phyloP scores from a whole-genome alignment of 2,797 vertebrate genomes.

The Melanotaenia trifasciata region DNA sequence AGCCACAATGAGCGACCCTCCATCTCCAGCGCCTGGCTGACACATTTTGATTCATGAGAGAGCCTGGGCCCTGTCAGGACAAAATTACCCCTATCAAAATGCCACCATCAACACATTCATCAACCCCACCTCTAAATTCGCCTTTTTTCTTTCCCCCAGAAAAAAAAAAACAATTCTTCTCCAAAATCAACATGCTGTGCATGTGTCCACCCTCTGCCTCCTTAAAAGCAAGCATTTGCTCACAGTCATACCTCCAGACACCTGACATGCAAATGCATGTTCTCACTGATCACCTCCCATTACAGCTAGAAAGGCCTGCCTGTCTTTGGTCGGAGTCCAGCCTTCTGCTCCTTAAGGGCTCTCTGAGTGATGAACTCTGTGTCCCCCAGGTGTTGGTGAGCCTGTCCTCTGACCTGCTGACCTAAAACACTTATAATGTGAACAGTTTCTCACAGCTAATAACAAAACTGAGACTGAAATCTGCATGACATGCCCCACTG shows the following conservation, averaged over 20 bases:
- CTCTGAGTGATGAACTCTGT: conserved; percentile 67
- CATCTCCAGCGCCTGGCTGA: conserved; percentile 88
- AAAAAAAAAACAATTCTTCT: conserved; percentile 38
- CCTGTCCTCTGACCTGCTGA: conserved; percentile 70
- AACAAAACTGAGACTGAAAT: conserved; percentile 55
- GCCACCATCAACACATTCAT: conserved; percentile 88
- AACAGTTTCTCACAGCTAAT: conserved; percentile 67
- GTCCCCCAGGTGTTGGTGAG: conserved; percentile 72
- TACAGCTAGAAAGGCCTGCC: conserved; percentile 34
- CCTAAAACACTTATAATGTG: conserved; percentile 64
- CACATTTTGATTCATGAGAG: conserved; percentile 93
- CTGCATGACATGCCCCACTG: conserved; percentile 15
- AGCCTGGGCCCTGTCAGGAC: conserved; percentile 88
- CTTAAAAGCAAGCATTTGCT: conserved; percentile 20
- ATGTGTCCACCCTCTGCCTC: conserved; percentile 17
- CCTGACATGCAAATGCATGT: conserved; percentile 30
- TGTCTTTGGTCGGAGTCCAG: conserved; percentile 42
- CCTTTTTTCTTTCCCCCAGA: conserved; percentile 42
- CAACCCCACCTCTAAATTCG: conserved; percentile 74
- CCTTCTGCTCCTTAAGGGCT: conserved; percentile 63
- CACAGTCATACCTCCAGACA: conserved; percentile 30
- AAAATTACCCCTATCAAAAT: conserved; percentile 91
- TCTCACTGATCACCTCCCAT: conserved; percentile 47
- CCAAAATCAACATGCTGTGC: conserved; percentile 52
- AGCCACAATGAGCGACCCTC: conserved; percentile 89